Conservation (phyloP, 2,797 vertebrate genomes). For the Chelon labrosus region DNA sequence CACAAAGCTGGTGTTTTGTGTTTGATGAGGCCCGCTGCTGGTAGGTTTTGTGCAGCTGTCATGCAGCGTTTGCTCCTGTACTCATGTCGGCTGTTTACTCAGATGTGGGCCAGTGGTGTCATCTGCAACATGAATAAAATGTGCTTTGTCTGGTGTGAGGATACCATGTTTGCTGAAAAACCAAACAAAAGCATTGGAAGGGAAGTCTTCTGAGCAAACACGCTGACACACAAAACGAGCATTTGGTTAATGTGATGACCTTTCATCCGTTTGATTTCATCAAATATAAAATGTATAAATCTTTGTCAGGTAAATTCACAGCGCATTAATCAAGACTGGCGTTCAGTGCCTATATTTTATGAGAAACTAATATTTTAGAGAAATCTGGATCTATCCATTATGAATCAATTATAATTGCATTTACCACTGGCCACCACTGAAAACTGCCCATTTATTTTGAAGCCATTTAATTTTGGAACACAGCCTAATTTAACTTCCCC, state of each 20-base stretch:
- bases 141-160: slow-evolving; percentile 58
- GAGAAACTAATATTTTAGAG: too few species aligned
- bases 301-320: background rate
- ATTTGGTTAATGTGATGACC: slow-evolving; percentile 17
- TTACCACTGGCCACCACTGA: background rate
- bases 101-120: slow-evolving; percentile 67
- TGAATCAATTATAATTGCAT: background rate
- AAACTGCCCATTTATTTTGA: slow-evolving; percentile 27
- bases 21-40: slow-evolving; percentile 57
- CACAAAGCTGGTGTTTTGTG: slow-evolving; percentile 45
- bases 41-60: slow-evolving; percentile 71
- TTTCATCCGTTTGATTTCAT: slow-evolving; percentile 22
- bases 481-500: slow-evolving; percentile 60
- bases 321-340: background rate
- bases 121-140: slow-evolving; percentile 65
- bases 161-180: slow-evolving; percentile 47
- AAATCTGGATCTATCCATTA: background rate
- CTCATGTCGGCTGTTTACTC: slow-evolving; percentile 72
- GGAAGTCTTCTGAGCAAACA: slow-evolving; percentile 36
- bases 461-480: slow-evolving; percentile 65
- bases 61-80: slow-evolving; percentile 32
- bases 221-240: slow-evolving; percentile 12
- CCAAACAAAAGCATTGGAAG: slow-evolving; percentile 30
- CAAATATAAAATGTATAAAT: slow-evolving; percentile 6
- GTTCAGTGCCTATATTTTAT: too few species aligned